Conservation (phyloP, 2,797 vertebrate species). For the Tympanoctomys barrerae region DNA sequence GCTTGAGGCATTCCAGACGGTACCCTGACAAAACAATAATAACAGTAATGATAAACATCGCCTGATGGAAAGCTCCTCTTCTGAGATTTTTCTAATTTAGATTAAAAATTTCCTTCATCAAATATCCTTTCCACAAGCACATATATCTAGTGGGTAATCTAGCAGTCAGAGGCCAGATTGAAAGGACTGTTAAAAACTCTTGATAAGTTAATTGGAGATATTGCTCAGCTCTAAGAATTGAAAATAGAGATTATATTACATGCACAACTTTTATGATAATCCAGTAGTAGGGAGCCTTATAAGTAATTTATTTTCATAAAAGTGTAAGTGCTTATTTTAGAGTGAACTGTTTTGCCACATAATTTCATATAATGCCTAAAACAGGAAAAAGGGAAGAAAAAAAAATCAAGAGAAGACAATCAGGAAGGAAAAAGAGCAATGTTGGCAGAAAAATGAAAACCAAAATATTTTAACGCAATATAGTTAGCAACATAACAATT, state of each 20-base stretch:
- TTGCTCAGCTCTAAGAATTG: not conserved
- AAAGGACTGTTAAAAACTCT: not conserved
- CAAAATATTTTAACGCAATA: not conserved
- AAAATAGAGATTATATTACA: not conserved
- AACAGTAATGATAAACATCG: not conserved
- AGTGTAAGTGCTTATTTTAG: not conserved
- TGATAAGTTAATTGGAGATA: not conserved
- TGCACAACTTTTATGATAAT: not conserved
- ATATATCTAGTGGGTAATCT: too few relatives aligned
- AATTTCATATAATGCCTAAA: not conserved
- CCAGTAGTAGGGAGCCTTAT: not conserved
- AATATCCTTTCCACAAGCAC: not conserved
- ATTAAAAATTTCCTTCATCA: not conserved
- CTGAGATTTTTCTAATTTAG: not conserved
- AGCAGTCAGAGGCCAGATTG: not conserved
- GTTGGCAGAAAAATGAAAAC: not conserved
- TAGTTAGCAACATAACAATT: not conserved
- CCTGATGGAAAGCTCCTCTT: not conserved
- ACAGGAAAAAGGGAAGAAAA: not conserved
- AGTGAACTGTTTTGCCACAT: not conserved
- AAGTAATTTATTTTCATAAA: slow-evolving; percentile 6
- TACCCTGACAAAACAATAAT: not conserved
- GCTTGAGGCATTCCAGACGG: not conserved
- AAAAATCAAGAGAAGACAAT: not conserved
- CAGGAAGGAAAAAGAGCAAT: not conserved